Base-by-base conservation (phyloP, 2,888 invertebrate genomes). In the Phalangium opilio region DNA sequence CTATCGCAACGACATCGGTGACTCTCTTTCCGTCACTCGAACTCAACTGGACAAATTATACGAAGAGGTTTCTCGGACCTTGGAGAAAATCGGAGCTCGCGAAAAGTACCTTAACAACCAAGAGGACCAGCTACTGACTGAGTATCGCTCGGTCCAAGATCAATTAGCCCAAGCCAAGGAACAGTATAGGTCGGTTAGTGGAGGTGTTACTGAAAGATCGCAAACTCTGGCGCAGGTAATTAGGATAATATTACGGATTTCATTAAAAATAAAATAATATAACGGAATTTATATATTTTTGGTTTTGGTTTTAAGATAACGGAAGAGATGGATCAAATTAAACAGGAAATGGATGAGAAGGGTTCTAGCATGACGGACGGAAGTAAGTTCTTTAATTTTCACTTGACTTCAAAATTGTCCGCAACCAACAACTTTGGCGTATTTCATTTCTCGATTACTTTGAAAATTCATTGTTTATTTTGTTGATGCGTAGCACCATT, bases 61-160 rank as follows among this genome's bases (percentile, higher is more conserved):
- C 57, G 73, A 71, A 38, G 89, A 85, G 56, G 81, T 95, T 54
- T 77, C 75, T 40, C 78, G 79, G 45, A 80, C 81, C 0, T 71
- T 93, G 68, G 93, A 95, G 58, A 91, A 95, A 71, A 81, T 96
- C 50, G 73, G 75, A 46, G 84, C 83, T 35, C 72, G 95, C 45
- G 96, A 96, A 66, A 89, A 86, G 61, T 87, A 90, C 64, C 70
- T 96, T 20, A 95, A 95, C 62, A 80, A 80, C 58, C 91, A 95
- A 64, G 73, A 96, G 51, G 84, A 86, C 52, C 75, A 76, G 10
- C 65, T 79, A 40, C 75, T 95, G 2, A 74, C 76, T 45, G 81
- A 90, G 62, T 89, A 84, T 60, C 49, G 50, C 8, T 46, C 47
- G 17, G 43, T 48, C 12, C 54, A 62, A 47, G 62, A 65, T 61